These are phyloP conservation scores for Etheostoma nigrum DNA, from an alignment of 2,797 vertebrate species.

Conservation along the genomic window DNA sequence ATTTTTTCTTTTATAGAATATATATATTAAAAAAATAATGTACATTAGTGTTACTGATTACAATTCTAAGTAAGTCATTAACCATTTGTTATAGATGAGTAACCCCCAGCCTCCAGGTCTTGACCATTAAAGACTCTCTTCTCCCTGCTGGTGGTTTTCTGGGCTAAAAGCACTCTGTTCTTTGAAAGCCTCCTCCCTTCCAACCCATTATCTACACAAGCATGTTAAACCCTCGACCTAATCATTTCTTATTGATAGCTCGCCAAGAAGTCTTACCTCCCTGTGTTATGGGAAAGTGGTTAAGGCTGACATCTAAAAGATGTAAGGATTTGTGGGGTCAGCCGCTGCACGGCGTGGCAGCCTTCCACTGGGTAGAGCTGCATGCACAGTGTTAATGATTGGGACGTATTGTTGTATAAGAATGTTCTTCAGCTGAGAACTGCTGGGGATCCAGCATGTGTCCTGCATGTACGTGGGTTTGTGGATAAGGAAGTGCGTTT, in stretches of 20 bases:
- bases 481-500: constrained; percentile 11
- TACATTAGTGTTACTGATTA: background rate
- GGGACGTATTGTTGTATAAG: background rate
- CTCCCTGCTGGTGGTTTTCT: constrained; percentile 58
- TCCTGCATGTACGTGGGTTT: background rate
- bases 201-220: constrained; percentile 69
- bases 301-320: constrained; percentile 62
- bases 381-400: background rate
- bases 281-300: constrained; percentile 56
- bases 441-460: background rate
- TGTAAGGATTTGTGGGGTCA: constrained; percentile 35
- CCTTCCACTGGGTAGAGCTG: constrained; percentile 6
- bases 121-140: constrained; percentile 41
- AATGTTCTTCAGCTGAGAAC: constrained; percentile 12
- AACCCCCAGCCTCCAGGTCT: constrained; percentile 20
- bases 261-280: constrained; percentile 45
- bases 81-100: constrained; percentile 8
- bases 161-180: constrained; percentile 70
- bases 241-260: constrained; percentile 79
- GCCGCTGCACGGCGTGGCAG: background rate
- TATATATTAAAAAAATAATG: background rate
- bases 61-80: constrained; percentile 10
- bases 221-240: constrained; percentile 66
- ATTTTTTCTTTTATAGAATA: background rate
- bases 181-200: constrained; percentile 69